Conservation (phyloP, 2,888 invertebrate species). For the Thecocarcelia acutangulata region DNA sequence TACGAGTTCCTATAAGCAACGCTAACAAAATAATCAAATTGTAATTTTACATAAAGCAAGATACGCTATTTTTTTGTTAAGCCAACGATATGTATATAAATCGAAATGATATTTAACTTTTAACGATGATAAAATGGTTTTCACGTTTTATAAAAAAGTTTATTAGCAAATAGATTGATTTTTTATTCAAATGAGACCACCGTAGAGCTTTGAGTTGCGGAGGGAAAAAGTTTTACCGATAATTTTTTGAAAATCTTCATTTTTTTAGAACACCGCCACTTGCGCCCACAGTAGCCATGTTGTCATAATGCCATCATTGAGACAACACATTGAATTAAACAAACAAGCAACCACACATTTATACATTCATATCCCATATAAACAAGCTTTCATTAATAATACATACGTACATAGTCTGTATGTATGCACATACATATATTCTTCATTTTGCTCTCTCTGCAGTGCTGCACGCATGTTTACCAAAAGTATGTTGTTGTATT, state of each 20-base stretch:
- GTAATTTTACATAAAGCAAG: no score
- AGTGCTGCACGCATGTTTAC: constrained; percentile 2
- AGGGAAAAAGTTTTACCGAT: no score
- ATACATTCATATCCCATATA: neutral
- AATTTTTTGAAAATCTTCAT: neutral
- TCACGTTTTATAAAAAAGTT: no score
- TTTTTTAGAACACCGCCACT: neutral
- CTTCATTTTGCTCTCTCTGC: neutral
- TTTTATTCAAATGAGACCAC: no score
- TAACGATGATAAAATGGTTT: no score
- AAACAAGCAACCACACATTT: constrained; percentile 9
- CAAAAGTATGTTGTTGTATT: constrained; percentile 7
- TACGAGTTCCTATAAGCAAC: no score
- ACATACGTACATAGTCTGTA: neutral
- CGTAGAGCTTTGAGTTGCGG: no score
- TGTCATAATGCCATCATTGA: constrained; percentile 5
- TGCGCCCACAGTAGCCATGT: constrained; percentile 62
- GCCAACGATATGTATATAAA: no score
- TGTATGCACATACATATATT: neutral
- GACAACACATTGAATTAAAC: neutral
- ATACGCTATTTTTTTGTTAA: no score
- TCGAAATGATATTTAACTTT: no score
- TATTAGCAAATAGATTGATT: no score
- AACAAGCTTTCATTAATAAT: neutral
- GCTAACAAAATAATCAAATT: no score